These are phyloP conservation scores for Hydrophis major DNA, from an alignment of 2,797 vertebrate species.

Conservation along the genomic window DNA sequence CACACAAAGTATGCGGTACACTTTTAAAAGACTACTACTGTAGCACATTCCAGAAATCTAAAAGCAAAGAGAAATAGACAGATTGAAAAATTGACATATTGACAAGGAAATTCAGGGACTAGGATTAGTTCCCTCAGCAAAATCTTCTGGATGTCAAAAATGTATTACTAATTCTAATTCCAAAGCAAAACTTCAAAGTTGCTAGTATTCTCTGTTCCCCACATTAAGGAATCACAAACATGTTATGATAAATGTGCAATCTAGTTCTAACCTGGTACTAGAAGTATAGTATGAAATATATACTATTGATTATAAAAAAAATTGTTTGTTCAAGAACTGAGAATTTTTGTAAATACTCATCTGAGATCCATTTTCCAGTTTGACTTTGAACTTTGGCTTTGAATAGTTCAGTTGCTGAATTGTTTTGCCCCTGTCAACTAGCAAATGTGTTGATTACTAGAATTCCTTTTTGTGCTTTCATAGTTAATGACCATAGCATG, in stretches of 20 bases:
- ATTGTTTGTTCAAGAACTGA: neutral
- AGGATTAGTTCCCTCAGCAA: neutral
- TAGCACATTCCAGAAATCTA: constrained; percentile 89
- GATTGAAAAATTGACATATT: neutral
- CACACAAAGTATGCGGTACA: constrained; percentile 81
- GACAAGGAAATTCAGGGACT: neutral
- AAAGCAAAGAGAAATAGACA: constrained; percentile 44
- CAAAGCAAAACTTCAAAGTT: neutral
- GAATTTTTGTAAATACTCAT: neutral
- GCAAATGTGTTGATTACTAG: neutral
- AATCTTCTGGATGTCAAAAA: neutral
- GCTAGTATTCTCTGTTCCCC: neutral
- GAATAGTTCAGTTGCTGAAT: neutral
- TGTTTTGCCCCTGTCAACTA: neutral
- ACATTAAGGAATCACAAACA: neutral
- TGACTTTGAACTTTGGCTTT: neutral
- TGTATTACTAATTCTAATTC: neutral
- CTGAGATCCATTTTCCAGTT: neutral
- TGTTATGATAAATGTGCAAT: neutral
- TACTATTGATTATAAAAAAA: neutral
- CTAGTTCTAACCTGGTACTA: neutral
- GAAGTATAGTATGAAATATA: neutral
- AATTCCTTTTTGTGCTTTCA: neutral
- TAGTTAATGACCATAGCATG: neutral
- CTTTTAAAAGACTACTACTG: constrained; percentile 73